Evolutionary conservation across 2,797 vertebrate genomes (phyloP).

Genomic region (Onychomys arenicola): DNA sequence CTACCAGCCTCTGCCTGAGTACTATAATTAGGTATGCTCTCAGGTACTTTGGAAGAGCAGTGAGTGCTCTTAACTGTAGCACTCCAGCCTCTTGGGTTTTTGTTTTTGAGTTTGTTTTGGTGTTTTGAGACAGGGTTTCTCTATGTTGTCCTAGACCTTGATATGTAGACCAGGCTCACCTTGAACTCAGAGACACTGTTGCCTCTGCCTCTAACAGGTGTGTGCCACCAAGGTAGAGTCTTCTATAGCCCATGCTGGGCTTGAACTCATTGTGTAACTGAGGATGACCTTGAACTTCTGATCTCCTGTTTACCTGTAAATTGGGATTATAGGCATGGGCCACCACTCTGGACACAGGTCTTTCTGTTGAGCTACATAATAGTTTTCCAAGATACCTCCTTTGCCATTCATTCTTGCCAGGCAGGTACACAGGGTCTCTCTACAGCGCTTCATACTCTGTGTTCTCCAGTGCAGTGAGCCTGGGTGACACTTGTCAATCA

Average conservation of each 20-base stretch:
- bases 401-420: background rate
- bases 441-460: background rate
- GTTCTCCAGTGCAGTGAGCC: background rate
- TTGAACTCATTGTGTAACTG: background rate
- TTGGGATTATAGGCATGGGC: background rate
- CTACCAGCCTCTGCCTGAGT: too few species aligned
- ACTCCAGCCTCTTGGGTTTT: background rate
- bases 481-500: background rate
- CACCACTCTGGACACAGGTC: background rate
- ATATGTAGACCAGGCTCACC: background rate
- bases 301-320: background rate
- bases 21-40: background rate
- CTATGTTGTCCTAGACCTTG: background rate
- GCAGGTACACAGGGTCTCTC: background rate
- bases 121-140: background rate
- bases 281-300: background rate
- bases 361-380: background rate
- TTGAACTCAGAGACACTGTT: background rate
- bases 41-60: background rate
- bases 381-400: background rate
- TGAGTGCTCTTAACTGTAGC: background rate
- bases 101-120: background rate
- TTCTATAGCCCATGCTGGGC: background rate
- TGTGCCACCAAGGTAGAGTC: background rate
- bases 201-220: background rate